Evolutionary conservation across 2,888 invertebrate species (phyloP).

Genomic region (Ochlodes sylvanus): DNA sequence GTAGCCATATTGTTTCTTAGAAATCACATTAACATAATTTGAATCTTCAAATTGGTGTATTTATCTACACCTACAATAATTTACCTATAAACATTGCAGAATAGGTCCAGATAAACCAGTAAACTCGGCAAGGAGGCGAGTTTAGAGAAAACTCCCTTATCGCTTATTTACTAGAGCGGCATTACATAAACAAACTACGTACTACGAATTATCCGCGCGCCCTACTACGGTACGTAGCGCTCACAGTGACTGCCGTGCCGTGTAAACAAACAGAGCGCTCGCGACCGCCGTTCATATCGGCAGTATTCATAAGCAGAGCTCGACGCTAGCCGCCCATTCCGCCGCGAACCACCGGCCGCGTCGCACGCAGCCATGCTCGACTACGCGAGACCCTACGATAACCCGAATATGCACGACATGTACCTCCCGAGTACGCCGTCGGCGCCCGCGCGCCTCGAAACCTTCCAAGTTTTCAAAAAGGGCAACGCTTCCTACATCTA

Average conservation of each 20-base stretch:
- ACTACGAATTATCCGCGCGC: conserved; percentile 38
- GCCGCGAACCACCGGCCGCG: conserved; percentile 59
- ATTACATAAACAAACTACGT: conserved; percentile 31
- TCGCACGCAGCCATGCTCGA: conserved; percentile 74
- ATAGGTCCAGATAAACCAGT: neutral
- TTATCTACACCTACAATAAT: conserved; percentile 5
- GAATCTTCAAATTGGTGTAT: too few species aligned
- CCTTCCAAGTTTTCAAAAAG: conserved; percentile 79
- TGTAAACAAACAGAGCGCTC: conserved; percentile 61
- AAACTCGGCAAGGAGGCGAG: conserved; percentile 15
- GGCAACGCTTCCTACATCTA: conserved; percentile 70
- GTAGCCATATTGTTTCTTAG: conserved; percentile 4
- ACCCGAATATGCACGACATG: conserved; percentile 72
- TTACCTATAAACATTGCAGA: conserved; percentile 14
- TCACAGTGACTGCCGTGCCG: conserved; percentile 32
- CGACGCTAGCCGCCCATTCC: conserved; percentile 53
- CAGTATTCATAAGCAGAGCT: conserved; percentile 58
- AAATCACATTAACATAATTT: neutral
- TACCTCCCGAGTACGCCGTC: conserved; percentile 66
- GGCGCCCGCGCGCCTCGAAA: conserved; percentile 76
- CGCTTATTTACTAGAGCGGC: conserved; percentile 30
- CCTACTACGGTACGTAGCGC: conserved; percentile 41
- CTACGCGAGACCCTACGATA: conserved; percentile 78
- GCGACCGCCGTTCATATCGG: conserved; percentile 51
- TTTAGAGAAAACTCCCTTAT: conserved; percentile 32